Base-by-base conservation (phyloP, 2,888 invertebrate genomes). In the Hypena proboscidalis region DNA sequence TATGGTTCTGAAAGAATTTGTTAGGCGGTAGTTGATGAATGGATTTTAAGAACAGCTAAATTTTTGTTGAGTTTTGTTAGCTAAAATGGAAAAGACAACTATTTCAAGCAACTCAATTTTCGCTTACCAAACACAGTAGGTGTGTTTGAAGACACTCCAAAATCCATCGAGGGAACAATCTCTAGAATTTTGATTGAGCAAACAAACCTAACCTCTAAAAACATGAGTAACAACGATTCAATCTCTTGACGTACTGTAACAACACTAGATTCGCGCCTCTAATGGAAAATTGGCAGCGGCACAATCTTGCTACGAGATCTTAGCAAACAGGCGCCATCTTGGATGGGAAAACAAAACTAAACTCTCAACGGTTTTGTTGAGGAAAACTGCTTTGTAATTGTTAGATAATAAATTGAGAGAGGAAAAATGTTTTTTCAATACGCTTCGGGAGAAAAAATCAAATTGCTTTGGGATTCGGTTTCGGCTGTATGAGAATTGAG, bases 281-380 rank as follows among this genome's bases (percentile, higher is more conserved):
- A 83, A 84, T 84, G 83, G 82, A 80, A 83, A 85, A 80, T 74
- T 72, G 75, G 69, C 61, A 69, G 68, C 63, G 62, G 73, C 79
- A 67, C 82, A 86, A 85, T 85, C 85, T 81, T 77, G 71, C 67
- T 69, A 57, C 46, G 74, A 84, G 80, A 77, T 78, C 70, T 74
- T 57, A 42, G 78, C 80, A 83, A 83, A 84, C 74, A 80, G 36
- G 35, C 61, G 69, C 74, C 77, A 72, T 79, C 75, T 79, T 66
- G 66, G 62, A 44, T 33, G 49, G 46, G 62, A 72, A 71, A 72
- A 68, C 68, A 70, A 63, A 67, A 62, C 58, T 61, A 58, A 71
- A 70, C 60, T 69, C 68, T 66, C 67, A 66, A 59, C 59, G 52
- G 61, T 73, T 69, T 70, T 67, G 70, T 59, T 54, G 44, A 57